Conservation (phyloP, 2,888 invertebrate species). For the Cerastoderma edule region DNA sequence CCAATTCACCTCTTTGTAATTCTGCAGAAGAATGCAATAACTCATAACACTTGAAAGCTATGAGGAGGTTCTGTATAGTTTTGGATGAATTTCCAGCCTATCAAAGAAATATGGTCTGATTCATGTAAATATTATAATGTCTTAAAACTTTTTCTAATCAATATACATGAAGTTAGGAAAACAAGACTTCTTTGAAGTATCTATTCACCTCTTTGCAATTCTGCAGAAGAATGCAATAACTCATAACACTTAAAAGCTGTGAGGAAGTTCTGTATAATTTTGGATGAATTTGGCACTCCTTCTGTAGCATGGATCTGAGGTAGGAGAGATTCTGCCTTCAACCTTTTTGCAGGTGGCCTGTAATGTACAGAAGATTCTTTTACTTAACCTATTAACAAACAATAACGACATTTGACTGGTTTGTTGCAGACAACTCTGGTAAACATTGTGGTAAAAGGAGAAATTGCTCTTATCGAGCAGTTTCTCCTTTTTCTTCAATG, state of each 20-base stretch:
- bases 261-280: slow-evolving; percentile 88
- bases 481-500: neutral
- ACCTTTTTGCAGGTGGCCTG: slow-evolving; percentile 66
- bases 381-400: neutral
- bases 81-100: slow-evolving; percentile 57
- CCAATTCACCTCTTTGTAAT: neutral
- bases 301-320: slow-evolving; percentile 74
- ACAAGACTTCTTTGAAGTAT: no score
- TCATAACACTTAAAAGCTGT: slow-evolving; percentile 95
- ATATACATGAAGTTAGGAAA: no score
- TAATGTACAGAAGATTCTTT: neutral
- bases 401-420: neutral
- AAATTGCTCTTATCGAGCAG: neutral
- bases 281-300: slow-evolving; percentile 65
- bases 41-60: slow-evolving; percentile 95
- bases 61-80: slow-evolving; percentile 88
- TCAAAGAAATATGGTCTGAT: no score
- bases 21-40: slow-evolving; percentile 86
- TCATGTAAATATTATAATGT: no score
- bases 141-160: no score
- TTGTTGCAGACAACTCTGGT: neutral
- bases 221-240: slow-evolving; percentile 87
- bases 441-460: neutral
- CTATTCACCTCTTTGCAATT: slow-evolving; percentile 80
- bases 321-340: slow-evolving; percentile 63